phyloP scores from a whole-genome alignment of 2,797 vertebrate species.

The Sphenopsis melanotis region DNA sequence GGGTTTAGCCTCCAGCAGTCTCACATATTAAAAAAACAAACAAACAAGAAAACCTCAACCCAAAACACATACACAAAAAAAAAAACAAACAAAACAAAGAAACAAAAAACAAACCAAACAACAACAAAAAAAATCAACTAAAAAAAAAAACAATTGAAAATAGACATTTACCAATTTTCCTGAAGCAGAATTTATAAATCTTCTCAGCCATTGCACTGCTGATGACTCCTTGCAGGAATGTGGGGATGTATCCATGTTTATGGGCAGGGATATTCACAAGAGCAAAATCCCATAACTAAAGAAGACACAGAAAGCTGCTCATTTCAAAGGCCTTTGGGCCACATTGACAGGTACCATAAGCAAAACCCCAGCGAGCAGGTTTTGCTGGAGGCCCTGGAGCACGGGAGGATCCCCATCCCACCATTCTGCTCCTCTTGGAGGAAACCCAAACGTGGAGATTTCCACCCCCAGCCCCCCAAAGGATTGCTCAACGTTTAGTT shows the following conservation, averaged over 20 bases:
- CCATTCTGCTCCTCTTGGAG: not conserved
- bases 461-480: not conserved
- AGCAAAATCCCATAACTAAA: not conserved
- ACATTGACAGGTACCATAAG: fast-evolving
- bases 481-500: not conserved
- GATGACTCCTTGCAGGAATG: not conserved
- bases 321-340: not conserved
- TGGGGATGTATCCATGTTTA: not conserved
- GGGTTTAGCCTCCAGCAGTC: not conserved
- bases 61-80: not conserved
- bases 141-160: not conserved
- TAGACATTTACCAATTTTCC: not conserved
- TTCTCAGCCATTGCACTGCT: not conserved
- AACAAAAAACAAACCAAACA: not conserved
- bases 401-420: not conserved
- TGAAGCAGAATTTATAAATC: not conserved
- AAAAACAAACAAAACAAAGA: not conserved
- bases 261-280: not conserved
- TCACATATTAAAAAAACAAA: not conserved
- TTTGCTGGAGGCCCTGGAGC: not conserved
- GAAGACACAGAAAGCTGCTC: not conserved
- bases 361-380: not conserved
- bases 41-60: not conserved
- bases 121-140: too few relatives aligned
- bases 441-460: not conserved